Evolutionary conservation across 2,888 invertebrate genomes (phyloP).

Genomic region (Gandaritis pyraliata): DNA sequence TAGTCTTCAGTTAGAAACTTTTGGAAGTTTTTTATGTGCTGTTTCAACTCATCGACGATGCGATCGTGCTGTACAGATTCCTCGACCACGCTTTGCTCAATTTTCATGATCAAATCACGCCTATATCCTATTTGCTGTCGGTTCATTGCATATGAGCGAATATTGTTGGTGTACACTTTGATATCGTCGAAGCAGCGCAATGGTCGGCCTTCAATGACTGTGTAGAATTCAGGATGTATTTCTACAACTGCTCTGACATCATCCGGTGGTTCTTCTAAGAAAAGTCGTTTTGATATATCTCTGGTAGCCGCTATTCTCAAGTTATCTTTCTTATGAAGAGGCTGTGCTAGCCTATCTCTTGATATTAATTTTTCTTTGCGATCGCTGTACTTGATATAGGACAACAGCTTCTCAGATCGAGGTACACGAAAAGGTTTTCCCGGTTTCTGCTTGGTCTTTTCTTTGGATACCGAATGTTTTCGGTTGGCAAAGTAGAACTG

Average conservation of each 20-base stretch:
- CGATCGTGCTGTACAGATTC: conserved; percentile 63
- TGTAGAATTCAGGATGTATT: conserved; percentile 87
- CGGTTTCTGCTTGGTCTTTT: conserved; percentile 49
- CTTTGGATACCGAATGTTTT: conserved; percentile 59
- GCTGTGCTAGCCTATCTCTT: conserved; percentile 59
- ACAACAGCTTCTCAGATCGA: conserved; percentile 72
- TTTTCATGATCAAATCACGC: conserved; percentile 70
- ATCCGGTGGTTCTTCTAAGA: conserved; percentile 82
- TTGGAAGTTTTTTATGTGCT: conserved; percentile 75
- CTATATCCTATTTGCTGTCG: conserved; percentile 79
- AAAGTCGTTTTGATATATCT: conserved; percentile 84
- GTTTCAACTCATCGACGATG: conserved; percentile 64
- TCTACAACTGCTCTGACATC: conserved; percentile 85
- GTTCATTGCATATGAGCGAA: conserved; percentile 77
- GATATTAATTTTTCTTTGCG: conserved; percentile 65
- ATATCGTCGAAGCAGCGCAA: conserved; percentile 84
- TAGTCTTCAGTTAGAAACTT: conserved; percentile 77
- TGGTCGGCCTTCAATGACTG: conserved; percentile 85
- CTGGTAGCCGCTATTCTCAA: conserved; percentile 71
- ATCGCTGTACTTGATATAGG: conserved; percentile 78
- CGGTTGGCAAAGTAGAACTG: conserved; percentile 78
- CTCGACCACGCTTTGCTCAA: conserved; percentile 64
- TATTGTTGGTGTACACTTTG: conserved; percentile 83
- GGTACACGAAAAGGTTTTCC: conserved; percentile 67
- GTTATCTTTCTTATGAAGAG: conserved; percentile 72